Evolutionary conservation across 2,797 vertebrate genomes (phyloP), one percentile per base, ranked within the genome.

Genomic region (Myotis pilosus): DNA sequence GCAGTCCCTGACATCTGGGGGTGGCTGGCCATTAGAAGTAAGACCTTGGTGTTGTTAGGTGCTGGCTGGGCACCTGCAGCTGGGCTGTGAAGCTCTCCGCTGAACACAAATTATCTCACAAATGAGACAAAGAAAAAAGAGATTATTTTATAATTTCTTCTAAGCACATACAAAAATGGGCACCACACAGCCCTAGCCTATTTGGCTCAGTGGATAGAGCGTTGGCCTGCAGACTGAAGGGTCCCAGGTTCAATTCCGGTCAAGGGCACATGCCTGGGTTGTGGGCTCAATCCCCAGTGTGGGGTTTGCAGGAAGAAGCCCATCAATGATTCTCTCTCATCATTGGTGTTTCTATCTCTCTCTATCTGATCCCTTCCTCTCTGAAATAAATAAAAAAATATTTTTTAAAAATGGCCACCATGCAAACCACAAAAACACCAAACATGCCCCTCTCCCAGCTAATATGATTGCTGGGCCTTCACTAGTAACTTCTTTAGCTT

Each of bases 361-460:
- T 44, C 44, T 44, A 12, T 10, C 44, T 0, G 2, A 10, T 44
- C 44, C 44, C 44, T 44, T 44, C 10, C 44, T 44, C 44, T 44
- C 44, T 44, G 44, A 44, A 44, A 44, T 44, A 10, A 12, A 44
- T 44, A 44, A 44, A 44, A 44, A 44, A 11, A 44, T 44, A 44
- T 44, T 44, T 44, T 44, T 44, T 10, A 44, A 64, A 82, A 64
- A 66, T 6, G 16, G 17, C 66, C 23, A 80, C 20, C 8, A 9
- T 16, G 33, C 4, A 90, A 95, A 84, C 25, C n/a, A 78, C 62
- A 91, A 91, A 82, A 94, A 44, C 60, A 86, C 20, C 36, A 74
- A 71, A 81, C 3, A 41, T 57, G 19, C 10, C 4, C 28, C 11
- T 87, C 13, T 47, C 80, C 22, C 16, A 25, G 16, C 7, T 76